Percentiles rank a stretch among this genome's conserved stretches.
phyloP scores from a whole-genome alignment of 1,140 invertebrate species.

The Archivesica marissinica region DNA sequence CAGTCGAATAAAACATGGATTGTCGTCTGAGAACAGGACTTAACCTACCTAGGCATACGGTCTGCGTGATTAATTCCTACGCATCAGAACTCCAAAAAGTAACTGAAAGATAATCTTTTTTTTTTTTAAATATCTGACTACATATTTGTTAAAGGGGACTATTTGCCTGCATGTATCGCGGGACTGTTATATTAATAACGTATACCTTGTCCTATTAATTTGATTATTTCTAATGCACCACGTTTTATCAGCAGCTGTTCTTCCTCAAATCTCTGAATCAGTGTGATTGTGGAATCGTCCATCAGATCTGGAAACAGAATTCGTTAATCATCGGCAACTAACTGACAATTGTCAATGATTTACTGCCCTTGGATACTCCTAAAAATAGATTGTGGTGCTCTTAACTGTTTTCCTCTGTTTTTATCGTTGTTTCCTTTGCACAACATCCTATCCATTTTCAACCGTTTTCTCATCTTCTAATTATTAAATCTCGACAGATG shows the following conservation, averaged over 20 bases:
- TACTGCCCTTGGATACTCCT: too few species aligned
- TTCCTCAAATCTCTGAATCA: constrained; percentile 30
- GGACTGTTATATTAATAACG: neutral
- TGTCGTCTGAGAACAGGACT: neutral
- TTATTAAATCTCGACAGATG: too few species aligned
- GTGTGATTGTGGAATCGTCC: constrained; percentile 9
- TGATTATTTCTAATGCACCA: neutral
- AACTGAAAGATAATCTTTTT: neutral
- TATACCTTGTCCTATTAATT: constrained; percentile 24
- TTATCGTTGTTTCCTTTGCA: too few species aligned
- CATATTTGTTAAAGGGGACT: neutral
- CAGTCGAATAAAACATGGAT: neutral
- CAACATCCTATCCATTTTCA: too few species aligned
- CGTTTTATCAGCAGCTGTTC: constrained; percentile 1
- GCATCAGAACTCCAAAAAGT: neutral
- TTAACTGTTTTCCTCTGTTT: neutral
- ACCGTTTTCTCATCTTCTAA: too few species aligned
- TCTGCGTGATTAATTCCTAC: too few species aligned
- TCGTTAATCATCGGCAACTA: neutral
- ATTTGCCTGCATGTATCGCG: neutral
- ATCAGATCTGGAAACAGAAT: neutral
- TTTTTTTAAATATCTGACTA: too few species aligned
- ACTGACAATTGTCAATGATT: too few species aligned
- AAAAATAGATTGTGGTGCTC: neutral
- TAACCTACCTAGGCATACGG: neutral